Evolutionary conservation across 37 sponge, comb jelly and placozoan genomes (phyloP), one percentile per base, ranked within the genome.

Genomic region (Cliona cf. orientalis): DNA sequence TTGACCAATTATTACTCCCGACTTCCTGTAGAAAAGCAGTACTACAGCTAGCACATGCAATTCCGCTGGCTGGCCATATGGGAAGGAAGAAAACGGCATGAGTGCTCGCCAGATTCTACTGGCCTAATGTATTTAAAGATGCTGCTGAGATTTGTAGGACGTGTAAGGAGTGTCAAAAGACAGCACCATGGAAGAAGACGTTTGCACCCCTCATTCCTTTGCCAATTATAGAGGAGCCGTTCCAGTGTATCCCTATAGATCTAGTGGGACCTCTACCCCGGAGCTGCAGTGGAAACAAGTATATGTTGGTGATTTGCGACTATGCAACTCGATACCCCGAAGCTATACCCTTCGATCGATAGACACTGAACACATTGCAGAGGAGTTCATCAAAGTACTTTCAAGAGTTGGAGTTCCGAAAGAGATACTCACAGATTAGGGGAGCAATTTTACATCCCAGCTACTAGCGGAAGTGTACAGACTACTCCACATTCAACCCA

Each of bases 251-350:
- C 26, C 62, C 77, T 14, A 42, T 76, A 62, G 77, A 76, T 26
- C 58, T 76, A 11, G 61, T 76, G 1, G 77, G 77, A 37, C 77
- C 77, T n/a, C 63, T 76, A 61, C 77, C 77, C 42, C 39, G 40
- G 41, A 76, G 77, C 12, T 40, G 77, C 23, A 36, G 25, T 58
- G 77, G 77, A 25, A 58, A 76, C 42, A 36, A 26, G 26, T 76
- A 58, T 37, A 58, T 76, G n/a, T n/a, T n/a, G n/a, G n/a, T n/a
- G n/a, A n/a, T n/a, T n/a, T n/a, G n/a, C n/a, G n/a, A n/a, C n/a
- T 76, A 58, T 58, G 62, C 78, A 2, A 76, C 78, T 2, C 38
- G 78, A 3, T 76, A 76, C 37, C 78, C 78, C 4, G 78, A 76
- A 63, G 78, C 62, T 21, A 63, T 76, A n/a, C n/a, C n/a, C n/a